These are phyloP conservation scores for Drosophila nr. perissopoda DNA, from an alignment of 2,888 invertebrate species.

Conservation along the genomic window DNA sequence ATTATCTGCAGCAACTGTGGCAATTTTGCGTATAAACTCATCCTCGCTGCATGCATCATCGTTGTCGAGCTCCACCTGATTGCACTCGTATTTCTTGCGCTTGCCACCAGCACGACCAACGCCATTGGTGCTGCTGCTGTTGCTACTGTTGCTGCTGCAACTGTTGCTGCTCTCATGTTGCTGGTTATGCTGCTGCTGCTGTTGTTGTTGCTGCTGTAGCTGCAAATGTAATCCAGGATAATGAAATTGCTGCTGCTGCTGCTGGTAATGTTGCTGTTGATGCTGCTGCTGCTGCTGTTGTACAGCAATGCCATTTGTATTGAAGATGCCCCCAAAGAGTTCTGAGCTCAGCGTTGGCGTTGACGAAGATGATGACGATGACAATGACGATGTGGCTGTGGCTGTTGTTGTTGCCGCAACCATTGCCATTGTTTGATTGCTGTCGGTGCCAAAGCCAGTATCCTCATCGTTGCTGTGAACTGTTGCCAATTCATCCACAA, in stretches of 20 bases:
- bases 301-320: constrained; percentile 26
- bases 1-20: constrained; percentile 59
- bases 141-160: constrained; percentile 10
- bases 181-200: constrained; percentile 46
- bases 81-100: constrained; percentile 80
- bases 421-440: constrained; percentile 31
- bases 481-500: constrained; percentile 34
- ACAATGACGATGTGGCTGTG: neutral
- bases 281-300: constrained; percentile 39
- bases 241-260: constrained; percentile 47
- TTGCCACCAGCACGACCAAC: constrained; percentile 59
- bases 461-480: constrained; percentile 56
- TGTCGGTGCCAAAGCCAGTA: constrained; percentile 69
- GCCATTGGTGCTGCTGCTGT: constrained; percentile 22
- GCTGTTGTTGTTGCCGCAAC: constrained; percentile 21
- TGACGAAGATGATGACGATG: neutral
- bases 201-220: constrained; percentile 39
- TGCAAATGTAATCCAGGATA: constrained; percentile 45
- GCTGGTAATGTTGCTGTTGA: constrained; percentile 48
- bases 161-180: constrained; percentile 33
- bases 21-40: constrained; percentile 84
- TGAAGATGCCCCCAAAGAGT: constrained; percentile 61
- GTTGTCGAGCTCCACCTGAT: constrained; percentile 83
- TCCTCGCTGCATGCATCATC: constrained; percentile 85
- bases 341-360: constrained; percentile 37